phyloP scores from a whole-genome alignment of 2,888 invertebrate species.

The Oeneis ivallda region DNA sequence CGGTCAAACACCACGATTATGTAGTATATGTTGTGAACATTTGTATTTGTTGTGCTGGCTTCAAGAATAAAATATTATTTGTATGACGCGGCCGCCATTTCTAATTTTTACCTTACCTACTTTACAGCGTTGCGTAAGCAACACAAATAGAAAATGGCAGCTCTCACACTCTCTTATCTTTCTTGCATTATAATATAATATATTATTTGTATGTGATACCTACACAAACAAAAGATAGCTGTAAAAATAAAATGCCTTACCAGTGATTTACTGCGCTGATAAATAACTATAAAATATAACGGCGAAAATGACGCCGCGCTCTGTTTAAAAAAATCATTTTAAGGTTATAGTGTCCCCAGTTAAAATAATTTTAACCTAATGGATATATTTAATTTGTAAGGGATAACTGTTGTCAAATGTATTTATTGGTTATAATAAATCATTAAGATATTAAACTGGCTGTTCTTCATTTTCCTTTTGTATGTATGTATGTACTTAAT shows the following conservation, averaged over 20 bases:
- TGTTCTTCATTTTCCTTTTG: neutral
- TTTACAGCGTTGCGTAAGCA: too few species aligned
- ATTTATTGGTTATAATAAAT: conserved; percentile 79
- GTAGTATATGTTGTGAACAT: neutral
- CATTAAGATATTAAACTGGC: conserved; percentile 53
- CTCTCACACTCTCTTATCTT: too few species aligned
- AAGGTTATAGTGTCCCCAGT: conserved; percentile 48
- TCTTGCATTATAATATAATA: too few species aligned
- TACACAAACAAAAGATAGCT: conserved; percentile 18
- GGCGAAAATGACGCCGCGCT: too few species aligned
- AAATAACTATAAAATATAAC: too few species aligned
- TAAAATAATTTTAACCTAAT: conserved; percentile 54
- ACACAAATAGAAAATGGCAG: too few species aligned
- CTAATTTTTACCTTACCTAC: too few species aligned
- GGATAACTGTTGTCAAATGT: conserved; percentile 78
- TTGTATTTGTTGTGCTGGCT: neutral
- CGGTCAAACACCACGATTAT: conserved; percentile 20
- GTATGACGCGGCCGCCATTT: too few species aligned
- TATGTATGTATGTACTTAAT: too few species aligned
- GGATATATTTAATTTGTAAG: conserved; percentile 52
- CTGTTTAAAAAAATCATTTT: conserved; percentile 40
- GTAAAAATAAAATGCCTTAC: conserved; percentile 50
- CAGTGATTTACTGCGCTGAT: conserved; percentile 49
- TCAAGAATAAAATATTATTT: conserved; percentile 3
- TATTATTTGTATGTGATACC: conserved; percentile 9